These are phyloP conservation scores for Rhizomys pruinosus DNA, from an alignment of 2,113 vertebrate species.

Conservation along the genomic window DNA sequence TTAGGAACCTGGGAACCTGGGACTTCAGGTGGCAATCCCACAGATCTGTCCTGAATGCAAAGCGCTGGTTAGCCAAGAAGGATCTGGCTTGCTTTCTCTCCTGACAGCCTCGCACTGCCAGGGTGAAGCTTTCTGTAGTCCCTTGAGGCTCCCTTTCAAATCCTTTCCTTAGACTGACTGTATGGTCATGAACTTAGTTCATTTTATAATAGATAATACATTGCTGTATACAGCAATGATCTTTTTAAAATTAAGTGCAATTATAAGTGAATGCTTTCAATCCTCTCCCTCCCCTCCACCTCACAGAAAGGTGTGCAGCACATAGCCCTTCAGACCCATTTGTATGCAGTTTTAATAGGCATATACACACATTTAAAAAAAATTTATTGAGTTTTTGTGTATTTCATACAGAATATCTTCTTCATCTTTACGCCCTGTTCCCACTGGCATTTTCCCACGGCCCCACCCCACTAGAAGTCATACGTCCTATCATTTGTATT, in stretches of 20 bases:
- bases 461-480: too few relatives aligned
- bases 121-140: not conserved
- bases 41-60: not conserved
- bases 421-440: too few relatives aligned
- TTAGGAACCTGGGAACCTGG: not conserved
- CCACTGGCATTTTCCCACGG: too few relatives aligned
- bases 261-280: not conserved
- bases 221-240: not conserved
- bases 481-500: too few relatives aligned
- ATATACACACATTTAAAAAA: not conserved
- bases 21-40: not conserved
- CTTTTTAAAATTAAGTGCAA: not conserved
- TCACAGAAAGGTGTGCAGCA: not conserved
- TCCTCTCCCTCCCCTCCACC: rapidly evolving
- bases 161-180: not conserved
- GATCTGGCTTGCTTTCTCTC: slow-evolving; percentile 5
- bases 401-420: too few relatives aligned
- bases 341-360: not conserved
- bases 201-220: not conserved
- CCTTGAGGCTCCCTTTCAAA: not conserved
- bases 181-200: not conserved
- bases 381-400: too few relatives aligned
- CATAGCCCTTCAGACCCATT: not conserved
- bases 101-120: not conserved
- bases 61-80: not conserved